Conservation (phyloP, 2,797 vertebrate genomes). For the Denticeps clupeoides region DNA sequence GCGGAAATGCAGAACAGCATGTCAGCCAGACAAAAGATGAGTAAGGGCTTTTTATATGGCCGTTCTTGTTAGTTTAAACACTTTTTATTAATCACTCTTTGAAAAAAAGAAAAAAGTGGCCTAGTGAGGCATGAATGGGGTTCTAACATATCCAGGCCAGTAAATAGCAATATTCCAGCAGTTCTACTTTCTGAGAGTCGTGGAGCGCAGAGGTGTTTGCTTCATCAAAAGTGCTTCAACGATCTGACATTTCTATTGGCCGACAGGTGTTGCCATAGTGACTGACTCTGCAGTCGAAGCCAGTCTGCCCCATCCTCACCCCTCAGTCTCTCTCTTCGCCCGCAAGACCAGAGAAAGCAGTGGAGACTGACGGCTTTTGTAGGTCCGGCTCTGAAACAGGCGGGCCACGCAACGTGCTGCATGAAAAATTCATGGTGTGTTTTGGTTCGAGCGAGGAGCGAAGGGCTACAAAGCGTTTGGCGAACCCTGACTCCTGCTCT, state of each 20-base stretch:
- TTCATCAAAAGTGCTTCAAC: slow-evolving; percentile 10
- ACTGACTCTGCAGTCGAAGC: slow-evolving; percentile 41
- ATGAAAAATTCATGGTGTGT: slow-evolving; percentile 43
- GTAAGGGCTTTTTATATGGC: neutral
- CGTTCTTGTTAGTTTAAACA: too few relatives aligned
- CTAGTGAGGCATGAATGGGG: too few relatives aligned
- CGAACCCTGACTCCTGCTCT: slow-evolving; percentile 28
- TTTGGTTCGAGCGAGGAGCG: slow-evolving; percentile 28
- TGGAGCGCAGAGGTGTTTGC: too few relatives aligned
- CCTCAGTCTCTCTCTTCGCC: slow-evolving; percentile 18
- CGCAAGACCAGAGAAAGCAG: too few relatives aligned
- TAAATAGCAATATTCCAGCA: too few relatives aligned
- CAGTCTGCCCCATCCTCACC: slow-evolving; percentile 22
- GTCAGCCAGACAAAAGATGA: slow-evolving; percentile 11
- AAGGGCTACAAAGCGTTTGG: slow-evolving; percentile 17
- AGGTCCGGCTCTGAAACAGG: slow-evolving; percentile 18
- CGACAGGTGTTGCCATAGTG: slow-evolving; percentile 50
- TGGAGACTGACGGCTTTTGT: too few relatives aligned
- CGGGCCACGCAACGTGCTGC: slow-evolving; percentile 33
- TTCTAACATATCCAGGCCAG: too few relatives aligned
- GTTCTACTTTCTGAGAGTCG: too few relatives aligned
- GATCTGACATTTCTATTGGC: slow-evolving; percentile 31
- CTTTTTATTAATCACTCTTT: too few relatives aligned
- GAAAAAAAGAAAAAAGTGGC: too few relatives aligned
- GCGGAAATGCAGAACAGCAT: slow-evolving; percentile 11